Evolutionary conservation across 2,888 invertebrate species (phyloP).

Genomic region (Leptinotarsa peninsularis): DNA sequence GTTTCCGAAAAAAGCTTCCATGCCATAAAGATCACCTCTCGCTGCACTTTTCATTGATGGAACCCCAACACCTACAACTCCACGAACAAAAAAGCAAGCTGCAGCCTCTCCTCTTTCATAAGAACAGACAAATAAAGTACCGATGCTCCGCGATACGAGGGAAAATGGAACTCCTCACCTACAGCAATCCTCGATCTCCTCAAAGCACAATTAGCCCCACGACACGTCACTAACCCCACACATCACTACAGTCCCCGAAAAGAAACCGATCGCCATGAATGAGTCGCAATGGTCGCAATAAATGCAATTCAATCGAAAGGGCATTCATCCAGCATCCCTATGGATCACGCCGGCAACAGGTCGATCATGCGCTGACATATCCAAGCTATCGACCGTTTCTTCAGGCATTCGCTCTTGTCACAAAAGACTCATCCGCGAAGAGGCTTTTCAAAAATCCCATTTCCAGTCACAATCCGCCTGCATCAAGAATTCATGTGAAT

Average conservation of each 20-base stretch:
- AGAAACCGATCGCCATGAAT: slow-evolving; percentile 12
- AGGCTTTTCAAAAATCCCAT: slow-evolving; percentile 40
- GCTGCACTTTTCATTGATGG: background rate
- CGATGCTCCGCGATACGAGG: background rate
- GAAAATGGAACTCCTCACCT: slow-evolving; percentile 2
- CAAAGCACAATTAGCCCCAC: background rate
- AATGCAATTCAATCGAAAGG: slow-evolving; percentile 37
- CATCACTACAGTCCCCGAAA: slow-evolving; percentile 13
- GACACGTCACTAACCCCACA: slow-evolving; percentile 22
- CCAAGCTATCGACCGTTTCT: slow-evolving; percentile 41
- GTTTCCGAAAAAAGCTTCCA: background rate
- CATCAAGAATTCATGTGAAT: slow-evolving; percentile 47
- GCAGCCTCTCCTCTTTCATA: background rate
- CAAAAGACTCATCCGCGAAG: slow-evolving; percentile 14
- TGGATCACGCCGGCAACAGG: slow-evolving; percentile 34
- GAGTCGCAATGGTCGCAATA: slow-evolving; percentile 23
- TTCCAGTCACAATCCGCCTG: slow-evolving; percentile 45
- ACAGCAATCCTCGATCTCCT: background rate
- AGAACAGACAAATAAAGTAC: background rate
- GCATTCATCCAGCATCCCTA: slow-evolving; percentile 44
- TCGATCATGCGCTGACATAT: slow-evolving; percentile 16
- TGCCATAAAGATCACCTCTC: background rate
- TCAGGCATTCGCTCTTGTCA: background rate
- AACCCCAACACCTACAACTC: background rate
- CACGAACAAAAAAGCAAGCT: background rate